Conservation (phyloP, 2,888 invertebrate species). For the Archips xylosteana region DNA sequence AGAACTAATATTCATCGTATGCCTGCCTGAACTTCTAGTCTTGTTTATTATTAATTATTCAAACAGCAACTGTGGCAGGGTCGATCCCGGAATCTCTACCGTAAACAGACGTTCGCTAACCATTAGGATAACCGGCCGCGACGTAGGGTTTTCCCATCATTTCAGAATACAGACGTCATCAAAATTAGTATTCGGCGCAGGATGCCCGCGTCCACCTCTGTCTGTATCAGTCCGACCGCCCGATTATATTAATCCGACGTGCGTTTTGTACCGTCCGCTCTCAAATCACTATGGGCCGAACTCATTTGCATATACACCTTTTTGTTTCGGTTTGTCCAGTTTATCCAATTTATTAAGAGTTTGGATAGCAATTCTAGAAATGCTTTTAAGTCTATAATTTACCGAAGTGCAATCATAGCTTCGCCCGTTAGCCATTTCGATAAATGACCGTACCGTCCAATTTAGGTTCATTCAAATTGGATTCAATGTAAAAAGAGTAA, state of each 20-base stretch:
- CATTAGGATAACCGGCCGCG: no score
- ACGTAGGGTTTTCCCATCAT: neutral
- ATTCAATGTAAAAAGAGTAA: slow-evolving; percentile 56
- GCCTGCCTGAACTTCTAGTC: no score
- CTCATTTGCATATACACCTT: slow-evolving; percentile 44
- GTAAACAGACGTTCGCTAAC: no score
- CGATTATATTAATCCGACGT: slow-evolving; percentile 77
- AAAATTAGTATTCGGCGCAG: slow-evolving; percentile 73
- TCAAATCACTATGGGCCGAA: slow-evolving; percentile 51
- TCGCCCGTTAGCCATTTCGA: slow-evolving; percentile 5
- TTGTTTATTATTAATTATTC: no score
- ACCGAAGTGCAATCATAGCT: slow-evolving; percentile 24
- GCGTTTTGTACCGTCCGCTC: slow-evolving; percentile 63
- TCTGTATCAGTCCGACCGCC: slow-evolving; percentile 62
- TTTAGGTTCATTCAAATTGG: slow-evolving; percentile 50
- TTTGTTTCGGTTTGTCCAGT: slow-evolving; percentile 26
- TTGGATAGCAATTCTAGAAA: slow-evolving; percentile 28
- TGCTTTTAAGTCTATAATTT: slow-evolving; percentile 27
- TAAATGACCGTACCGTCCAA: slow-evolving; percentile 39
- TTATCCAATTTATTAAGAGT: slow-evolving; percentile 19
- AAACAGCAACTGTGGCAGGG: no score
- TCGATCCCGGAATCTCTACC: no score
- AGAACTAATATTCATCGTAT: no score
- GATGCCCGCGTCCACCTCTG: slow-evolving; percentile 64
- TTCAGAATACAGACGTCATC: slow-evolving; percentile 40